Base-by-base conservation (phyloP, 2,888 invertebrate species). In the Cephus runcator region DNA sequence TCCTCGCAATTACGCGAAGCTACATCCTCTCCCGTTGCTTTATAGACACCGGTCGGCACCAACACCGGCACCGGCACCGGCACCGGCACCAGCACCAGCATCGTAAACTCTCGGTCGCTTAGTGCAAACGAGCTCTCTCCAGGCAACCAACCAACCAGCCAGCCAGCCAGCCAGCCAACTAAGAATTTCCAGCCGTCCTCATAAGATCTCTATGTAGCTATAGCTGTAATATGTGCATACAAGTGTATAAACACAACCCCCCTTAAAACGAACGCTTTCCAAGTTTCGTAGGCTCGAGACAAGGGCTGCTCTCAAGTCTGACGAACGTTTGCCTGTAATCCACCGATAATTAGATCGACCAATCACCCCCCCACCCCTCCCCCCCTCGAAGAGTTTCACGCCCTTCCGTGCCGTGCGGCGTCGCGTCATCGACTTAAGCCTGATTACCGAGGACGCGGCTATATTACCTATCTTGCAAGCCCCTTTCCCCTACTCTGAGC, bases 361-460 rank as follows among this genome's bases (percentile, higher is more conserved):
- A 84, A 85, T 84, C 84, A 83, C 80, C 82, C 12, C 11, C 35
- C 35, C 79, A 82, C 11, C 0, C 11, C 34, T 1, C 79, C 82
- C 81, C 71, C 81, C 83, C 83, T 83, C 85, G 83, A 83, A 85
- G 86, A 84, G 85, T 87, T 85, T 82, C 81, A 77, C 82, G 81
- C 84, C 81, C 83, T 85, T 85, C 82, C 87, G 84, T 86, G 85
- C 82, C 81, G 84, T 85, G 85, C 82, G 80, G 81, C 75, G 80
- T 83, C 84, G 83, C 85, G 86, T 87, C 87, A 85, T 85, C 84
- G 85, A 85, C 84, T 86, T 84, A 84, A 85, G 84, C 82, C 86
- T 84, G 86, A 87, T 86, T 86, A 85, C 84, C 82, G 81, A 84
- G 82, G 83, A 86, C 84, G 85, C 81, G 83, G 84, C 84, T 86